Evolutionary conservation across 2,113 vertebrate species (phyloP).

Genomic region (Mobula birostris): DNA sequence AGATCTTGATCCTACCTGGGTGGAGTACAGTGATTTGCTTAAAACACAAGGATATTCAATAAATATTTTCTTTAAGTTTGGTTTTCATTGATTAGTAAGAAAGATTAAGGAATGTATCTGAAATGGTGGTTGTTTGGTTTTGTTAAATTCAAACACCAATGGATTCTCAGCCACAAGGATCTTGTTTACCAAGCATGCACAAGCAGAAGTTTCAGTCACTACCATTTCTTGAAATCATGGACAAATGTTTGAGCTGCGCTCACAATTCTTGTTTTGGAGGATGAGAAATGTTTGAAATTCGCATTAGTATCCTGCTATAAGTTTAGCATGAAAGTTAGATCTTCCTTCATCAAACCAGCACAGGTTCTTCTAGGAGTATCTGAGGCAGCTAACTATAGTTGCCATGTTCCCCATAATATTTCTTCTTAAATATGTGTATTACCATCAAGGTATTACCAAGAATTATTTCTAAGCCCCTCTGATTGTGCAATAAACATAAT

Average conservation of each 20-base stretch:
- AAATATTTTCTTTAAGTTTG: background rate
- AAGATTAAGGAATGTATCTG: background rate
- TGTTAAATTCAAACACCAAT: background rate
- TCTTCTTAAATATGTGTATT: background rate
- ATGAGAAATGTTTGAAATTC: background rate
- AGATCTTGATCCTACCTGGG: background rate
- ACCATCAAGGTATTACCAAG: background rate
- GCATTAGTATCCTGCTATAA: background rate
- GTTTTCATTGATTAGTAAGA: background rate
- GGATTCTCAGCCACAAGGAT: background rate
- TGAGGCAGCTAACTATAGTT: background rate
- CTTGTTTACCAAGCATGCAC: background rate
- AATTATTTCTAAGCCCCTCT: background rate
- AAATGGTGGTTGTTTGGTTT: background rate
- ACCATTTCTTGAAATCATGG: background rate
- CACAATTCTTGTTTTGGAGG: no score
- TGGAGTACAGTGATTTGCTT: background rate
- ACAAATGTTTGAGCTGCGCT: background rate
- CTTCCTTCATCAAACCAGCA: no score
- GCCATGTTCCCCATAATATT: background rate
- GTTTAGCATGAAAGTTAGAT: no score
- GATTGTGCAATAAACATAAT: background rate
- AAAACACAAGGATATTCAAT: background rate
- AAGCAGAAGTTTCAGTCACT: background rate
- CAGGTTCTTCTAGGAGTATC: background rate